Conservation (phyloP, 2,113 vertebrate genomes). For the Grammomys dolichurus region DNA sequence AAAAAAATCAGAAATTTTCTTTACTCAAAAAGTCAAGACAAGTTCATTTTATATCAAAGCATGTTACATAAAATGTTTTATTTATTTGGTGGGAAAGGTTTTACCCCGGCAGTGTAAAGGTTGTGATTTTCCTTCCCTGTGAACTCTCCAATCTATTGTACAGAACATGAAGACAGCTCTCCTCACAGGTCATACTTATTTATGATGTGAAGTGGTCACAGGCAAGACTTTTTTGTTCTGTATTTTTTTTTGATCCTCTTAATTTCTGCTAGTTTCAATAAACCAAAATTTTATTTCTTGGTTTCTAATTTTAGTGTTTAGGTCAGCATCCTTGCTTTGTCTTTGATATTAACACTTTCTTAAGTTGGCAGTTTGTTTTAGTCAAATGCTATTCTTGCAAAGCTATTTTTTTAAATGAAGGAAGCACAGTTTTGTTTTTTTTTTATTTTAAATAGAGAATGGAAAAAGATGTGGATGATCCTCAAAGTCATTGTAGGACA, state of each 20-base stretch:
- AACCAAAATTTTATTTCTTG: conserved; percentile 83
- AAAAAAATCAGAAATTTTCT: not conserved
- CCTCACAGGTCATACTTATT: not conserved
- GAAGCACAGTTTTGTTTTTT: conserved; percentile 91
- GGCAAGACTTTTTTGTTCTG: conserved; percentile 73
- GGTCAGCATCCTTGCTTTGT: not conserved
- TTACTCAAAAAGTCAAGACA: conserved; percentile 8
- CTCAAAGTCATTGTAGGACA: conserved; percentile 94
- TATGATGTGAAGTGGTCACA: conserved; percentile 75
- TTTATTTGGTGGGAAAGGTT: conserved; percentile 53
- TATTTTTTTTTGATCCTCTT: conserved; percentile 64
- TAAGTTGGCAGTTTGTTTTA: conserved; percentile 88
- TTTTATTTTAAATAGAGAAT: conserved; percentile 83
- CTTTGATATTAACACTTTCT: conserved; percentile 64
- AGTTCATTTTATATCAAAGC: not conserved
- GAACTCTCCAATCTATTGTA: conserved; percentile 43
- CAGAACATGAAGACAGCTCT: not conserved
- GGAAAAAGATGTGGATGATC: conserved; percentile 92
- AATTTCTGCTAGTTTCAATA: conserved; percentile 81
- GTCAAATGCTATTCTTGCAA: conserved; percentile 90
- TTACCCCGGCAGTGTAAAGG: conserved; percentile 75
- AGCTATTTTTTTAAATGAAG: conserved; percentile 93
- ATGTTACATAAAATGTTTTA: not conserved
- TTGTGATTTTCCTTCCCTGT: not conserved
- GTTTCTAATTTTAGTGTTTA: conserved; percentile 67